Evolutionary conservation across 2,888 invertebrate genomes (phyloP), one percentile per base, ranked within the genome.

Genomic region (Onthophagus sagittarius): DNA sequence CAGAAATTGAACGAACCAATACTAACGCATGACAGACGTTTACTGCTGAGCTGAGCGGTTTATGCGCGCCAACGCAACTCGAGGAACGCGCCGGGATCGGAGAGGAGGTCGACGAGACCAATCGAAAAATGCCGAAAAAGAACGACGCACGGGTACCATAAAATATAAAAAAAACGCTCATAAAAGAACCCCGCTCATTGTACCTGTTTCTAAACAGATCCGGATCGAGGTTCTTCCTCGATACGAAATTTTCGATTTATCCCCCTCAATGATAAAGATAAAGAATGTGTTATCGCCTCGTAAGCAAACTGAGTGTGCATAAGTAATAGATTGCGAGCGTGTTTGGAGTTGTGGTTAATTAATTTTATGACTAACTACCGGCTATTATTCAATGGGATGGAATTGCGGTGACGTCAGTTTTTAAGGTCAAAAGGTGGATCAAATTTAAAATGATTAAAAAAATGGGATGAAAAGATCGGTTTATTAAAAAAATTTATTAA

Each of bases 21-120:
- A 11, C 39, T 53, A 53, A 53, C 39, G 39, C 39, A 53, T 53
- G 39, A 53, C 39, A 53, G 39, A 53, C 39, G 39, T 53, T 53
- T 53, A 53, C 39, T 53, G 39, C 39, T 53, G 33, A 33, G 33
- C 33, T 33, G 39, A 53, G 39, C 39, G 11, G 39, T 53, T 7
- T 53, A 53, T 53, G 79, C 82, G 83, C 82, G 82, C 83, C 82
- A 80, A 81, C 80, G 80, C 76, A 77, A 80, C 81, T n/a, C n/a
- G n/a, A n/a, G n/a, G n/a, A n/a, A n/a, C n/a, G n/a, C n/a, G n/a
- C n/a, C n/a, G n/a, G n/a, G n/a, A n/a, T n/a, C 76, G 74, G 75
- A 78, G 76, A 53, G 39, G 39, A 53, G 39, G 39, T 9, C 11
- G 75, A 75, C 81, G 81, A 80, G 79, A 73, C 76, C 72, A 63